Conservation (phyloP, 2,797 vertebrate genomes). For the Pangasius mekongensis region DNA sequence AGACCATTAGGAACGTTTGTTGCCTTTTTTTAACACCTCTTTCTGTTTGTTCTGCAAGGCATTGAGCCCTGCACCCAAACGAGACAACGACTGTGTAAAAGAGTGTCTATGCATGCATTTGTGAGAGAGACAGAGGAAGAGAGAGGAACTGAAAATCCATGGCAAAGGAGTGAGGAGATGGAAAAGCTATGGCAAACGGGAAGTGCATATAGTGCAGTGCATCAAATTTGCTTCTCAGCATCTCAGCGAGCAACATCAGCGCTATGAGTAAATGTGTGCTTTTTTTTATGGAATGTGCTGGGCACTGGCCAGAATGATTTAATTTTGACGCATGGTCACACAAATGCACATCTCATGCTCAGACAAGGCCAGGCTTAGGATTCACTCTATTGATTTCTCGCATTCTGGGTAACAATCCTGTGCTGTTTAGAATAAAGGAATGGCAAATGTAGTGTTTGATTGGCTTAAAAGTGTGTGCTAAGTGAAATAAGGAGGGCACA, state of each 20-base stretch:
- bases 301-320: slow-evolving; percentile 67
- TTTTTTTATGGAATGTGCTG: slow-evolving; percentile 72
- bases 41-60: slow-evolving; percentile 20
- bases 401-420: neutral
- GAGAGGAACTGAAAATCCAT: slow-evolving; percentile 40
- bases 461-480: neutral
- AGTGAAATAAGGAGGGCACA: neutral
- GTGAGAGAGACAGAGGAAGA: neutral
- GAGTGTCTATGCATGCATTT: neutral
- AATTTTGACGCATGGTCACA: slow-evolving; percentile 61
- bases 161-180: slow-evolving; percentile 54
- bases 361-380: neutral
- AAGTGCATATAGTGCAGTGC: slow-evolving; percentile 61
- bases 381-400: neutral
- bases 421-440: neutral
- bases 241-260: slow-evolving; percentile 63
- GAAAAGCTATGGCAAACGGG: slow-evolving; percentile 48
- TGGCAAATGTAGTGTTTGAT: neutral
- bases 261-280: slow-evolving; percentile 63
- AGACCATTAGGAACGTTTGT: neutral
- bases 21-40: neutral
- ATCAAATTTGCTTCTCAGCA: slow-evolving; percentile 75
- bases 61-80: slow-evolving; percentile 29
- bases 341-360: slow-evolving; percentile 24
- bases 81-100: slow-evolving; percentile 25